These are phyloP conservation scores for Dryoscopus gambensis DNA, from an alignment of 2,113 vertebrate genomes.

Conservation along the genomic window DNA sequence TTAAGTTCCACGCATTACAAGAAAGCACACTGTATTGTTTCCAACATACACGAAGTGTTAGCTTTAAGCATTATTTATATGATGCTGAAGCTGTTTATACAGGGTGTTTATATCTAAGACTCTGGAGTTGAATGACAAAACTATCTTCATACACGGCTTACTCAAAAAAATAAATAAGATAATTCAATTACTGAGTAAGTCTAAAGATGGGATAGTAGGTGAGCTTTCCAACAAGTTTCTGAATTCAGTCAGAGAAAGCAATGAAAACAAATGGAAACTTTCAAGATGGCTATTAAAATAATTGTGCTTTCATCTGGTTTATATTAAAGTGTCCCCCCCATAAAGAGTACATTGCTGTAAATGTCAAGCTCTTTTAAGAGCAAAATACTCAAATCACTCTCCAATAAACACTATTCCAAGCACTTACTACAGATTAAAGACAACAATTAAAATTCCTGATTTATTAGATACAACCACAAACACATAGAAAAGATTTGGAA, in stretches of 20 bases:
- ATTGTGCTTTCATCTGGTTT: slow-evolving; percentile 40
- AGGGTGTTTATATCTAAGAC: neutral
- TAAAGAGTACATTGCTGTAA: slow-evolving; percentile 11
- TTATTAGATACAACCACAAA: slow-evolving; percentile 47
- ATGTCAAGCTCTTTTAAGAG: slow-evolving; percentile 29
- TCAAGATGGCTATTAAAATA: slow-evolving; percentile 44
- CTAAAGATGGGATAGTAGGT: neutral
- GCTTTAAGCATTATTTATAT: neutral
- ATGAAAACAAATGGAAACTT: slow-evolving; percentile 8
- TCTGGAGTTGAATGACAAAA: neutral
- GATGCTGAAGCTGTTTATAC: neutral
- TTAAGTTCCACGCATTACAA: neutral
- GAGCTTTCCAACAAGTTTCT: neutral
- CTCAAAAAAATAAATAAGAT: neutral
- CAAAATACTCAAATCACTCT: slow-evolving; percentile 39
- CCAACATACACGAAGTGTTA: neutral
- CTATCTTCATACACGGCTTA: neutral
- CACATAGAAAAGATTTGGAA: neutral
- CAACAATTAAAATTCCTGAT: slow-evolving; percentile 54
- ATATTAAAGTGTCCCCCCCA: slow-evolving; percentile 14
- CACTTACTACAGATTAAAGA: slow-evolving; percentile 43
- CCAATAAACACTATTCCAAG: slow-evolving; percentile 53
- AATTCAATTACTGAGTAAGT: neutral
- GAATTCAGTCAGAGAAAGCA: neutral
- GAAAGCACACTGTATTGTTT: neutral